These are phyloP conservation scores for Cirrhinus molitorella DNA, from an alignment of 2,797 vertebrate species.

Conservation along the genomic window DNA sequence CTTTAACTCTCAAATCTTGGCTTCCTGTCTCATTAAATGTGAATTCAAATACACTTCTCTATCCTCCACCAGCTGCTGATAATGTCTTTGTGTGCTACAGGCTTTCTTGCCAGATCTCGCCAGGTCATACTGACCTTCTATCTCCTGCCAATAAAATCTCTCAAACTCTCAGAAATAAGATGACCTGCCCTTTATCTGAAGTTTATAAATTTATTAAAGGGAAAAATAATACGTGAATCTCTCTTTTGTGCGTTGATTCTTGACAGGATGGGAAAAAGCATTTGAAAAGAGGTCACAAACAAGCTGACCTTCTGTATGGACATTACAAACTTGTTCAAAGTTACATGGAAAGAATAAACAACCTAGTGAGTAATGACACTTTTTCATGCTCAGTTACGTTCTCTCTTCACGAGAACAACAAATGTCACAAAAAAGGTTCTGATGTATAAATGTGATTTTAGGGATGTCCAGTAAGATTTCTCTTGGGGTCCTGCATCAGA, in stretches of 20 bases:
- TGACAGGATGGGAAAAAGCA: background rate
- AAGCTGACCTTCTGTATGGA: background rate
- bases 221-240: background rate
- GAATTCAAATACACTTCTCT: constrained; percentile 41
- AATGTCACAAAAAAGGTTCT: background rate
- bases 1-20: background rate
- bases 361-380: background rate
- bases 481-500: background rate
- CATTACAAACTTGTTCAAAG: background rate
- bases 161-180: constrained; percentile 27
- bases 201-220: constrained; percentile 1
- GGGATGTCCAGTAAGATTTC: background rate
- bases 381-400: background rate
- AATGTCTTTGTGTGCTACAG: constrained; percentile 33
- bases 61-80: constrained; percentile 31
- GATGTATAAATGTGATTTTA: background rate
- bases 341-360: background rate
- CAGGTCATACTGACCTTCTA: constrained; percentile 44
- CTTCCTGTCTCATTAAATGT: constrained; percentile 17
- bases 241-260: background rate
- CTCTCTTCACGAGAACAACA: background rate
- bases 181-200: constrained; percentile 24
- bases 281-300: background rate
- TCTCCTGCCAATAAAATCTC: constrained; percentile 34
- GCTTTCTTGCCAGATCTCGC: constrained; percentile 46